phyloP scores from a whole-genome alignment of 2,797 vertebrate species.

The Phoebastria nigripes region DNA sequence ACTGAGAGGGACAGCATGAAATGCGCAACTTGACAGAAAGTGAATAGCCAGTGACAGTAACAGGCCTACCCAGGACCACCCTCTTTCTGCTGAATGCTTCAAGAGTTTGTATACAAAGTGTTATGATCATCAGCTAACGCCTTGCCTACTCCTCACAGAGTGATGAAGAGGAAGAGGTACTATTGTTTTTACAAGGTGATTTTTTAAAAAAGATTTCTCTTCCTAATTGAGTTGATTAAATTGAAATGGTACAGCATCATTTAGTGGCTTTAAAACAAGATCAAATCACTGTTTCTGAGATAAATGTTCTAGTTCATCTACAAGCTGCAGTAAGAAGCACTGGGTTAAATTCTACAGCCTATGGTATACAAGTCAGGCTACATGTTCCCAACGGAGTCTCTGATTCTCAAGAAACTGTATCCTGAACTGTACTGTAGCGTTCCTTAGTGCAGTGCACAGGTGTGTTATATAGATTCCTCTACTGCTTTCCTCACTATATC shows the following conservation, averaged over 20 bases:
- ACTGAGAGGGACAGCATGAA: neutral
- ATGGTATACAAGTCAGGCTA: neutral
- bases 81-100: neutral
- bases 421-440: neutral
- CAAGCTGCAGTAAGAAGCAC: neutral
- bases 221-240: neutral
- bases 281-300: neutral
- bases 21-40: neutral
- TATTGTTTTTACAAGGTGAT: neutral
- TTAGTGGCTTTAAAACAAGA: neutral
- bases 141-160: neutral
- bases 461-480: neutral
- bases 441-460: neutral
- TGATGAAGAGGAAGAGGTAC: too few species aligned
- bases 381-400: neutral
- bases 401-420: neutral
- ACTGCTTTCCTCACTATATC: neutral
- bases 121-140: neutral
- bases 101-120: neutral
- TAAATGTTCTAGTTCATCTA: neutral
- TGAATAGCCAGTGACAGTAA: neutral
- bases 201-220: neutral
- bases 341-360: neutral
- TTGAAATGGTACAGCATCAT: neutral
- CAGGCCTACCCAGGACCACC: neutral